A percentile compares a stretch with the other conserved stretches of the same genome.
These are phyloP conservation scores for Murina feae DNA, from an alignment of 2,113 vertebrate genomes.

Conservation along the genomic window DNA sequence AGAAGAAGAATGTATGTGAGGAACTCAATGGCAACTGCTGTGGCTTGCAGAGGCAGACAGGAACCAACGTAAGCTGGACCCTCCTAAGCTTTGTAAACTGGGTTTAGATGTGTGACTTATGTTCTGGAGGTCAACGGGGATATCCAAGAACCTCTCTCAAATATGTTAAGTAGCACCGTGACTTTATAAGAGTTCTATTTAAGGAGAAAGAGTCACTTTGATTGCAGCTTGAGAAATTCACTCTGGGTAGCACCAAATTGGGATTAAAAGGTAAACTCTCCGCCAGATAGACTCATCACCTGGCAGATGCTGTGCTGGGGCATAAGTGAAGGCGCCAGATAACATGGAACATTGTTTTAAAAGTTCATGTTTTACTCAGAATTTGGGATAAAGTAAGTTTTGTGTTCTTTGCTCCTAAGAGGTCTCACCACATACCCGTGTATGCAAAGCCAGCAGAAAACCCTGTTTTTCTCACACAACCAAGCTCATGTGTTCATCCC, in stretches of 20 bases:
- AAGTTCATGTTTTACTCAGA: not conserved
- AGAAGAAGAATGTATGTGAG: not conserved
- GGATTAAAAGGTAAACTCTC: not conserved
- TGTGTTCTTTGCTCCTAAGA: not conserved
- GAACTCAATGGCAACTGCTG: not conserved
- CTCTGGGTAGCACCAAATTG: not conserved
- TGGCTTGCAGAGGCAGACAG: not conserved
- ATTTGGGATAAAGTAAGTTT: constrained; percentile 17
- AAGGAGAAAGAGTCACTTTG: not conserved
- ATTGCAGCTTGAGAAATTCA: not conserved
- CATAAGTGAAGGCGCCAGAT: not conserved
- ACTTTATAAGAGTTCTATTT: not conserved
- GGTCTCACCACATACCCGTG: not conserved
- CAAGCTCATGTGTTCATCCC: not conserved
- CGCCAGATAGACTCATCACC: not conserved
- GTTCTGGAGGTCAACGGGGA: not conserved
- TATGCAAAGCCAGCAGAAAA: constrained; percentile 8
- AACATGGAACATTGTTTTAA: not conserved
- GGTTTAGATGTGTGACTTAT: not conserved
- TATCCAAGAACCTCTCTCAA: not conserved
- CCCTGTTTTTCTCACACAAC: not conserved
- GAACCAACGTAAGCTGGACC: not conserved
- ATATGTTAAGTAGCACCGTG: not conserved
- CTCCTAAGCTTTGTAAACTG: not conserved
- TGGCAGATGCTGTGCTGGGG: not conserved